These are phyloP conservation scores for Cliona cf. orientalis DNA, from an alignment of 37 sponge, comb jelly and placozoan genomes.

Conservation along the genomic window DNA sequence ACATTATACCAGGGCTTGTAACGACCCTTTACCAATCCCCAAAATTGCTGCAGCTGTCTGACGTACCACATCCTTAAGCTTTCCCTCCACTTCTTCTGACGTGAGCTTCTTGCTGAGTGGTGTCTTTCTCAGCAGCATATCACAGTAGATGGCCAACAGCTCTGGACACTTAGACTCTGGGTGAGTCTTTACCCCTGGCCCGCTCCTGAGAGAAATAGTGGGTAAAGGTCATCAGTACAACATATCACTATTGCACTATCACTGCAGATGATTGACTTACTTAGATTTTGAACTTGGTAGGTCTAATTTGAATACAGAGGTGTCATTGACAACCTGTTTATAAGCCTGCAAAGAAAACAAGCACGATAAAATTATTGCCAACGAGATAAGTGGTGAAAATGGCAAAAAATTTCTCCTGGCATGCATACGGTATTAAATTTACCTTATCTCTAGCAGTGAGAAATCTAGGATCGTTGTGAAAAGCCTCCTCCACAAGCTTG, in stretches of 20 bases:
- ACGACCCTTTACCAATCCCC: no score
- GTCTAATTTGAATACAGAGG: constrained; percentile 80
- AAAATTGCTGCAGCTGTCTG: background rate
- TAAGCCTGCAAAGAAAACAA: constrained; percentile 64
- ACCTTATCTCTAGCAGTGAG: constrained; percentile 91
- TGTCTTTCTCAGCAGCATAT: constrained; percentile 88
- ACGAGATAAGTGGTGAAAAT: background rate
- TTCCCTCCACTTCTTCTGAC: constrained; percentile 86
- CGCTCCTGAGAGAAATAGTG: constrained; percentile 4
- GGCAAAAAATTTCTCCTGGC: background rate
- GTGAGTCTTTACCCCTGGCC: constrained; percentile 41
- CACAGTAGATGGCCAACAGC: constrained; percentile 93
- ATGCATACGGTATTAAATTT: background rate
- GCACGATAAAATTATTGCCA: no score
- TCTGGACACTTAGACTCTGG: constrained; percentile 97
- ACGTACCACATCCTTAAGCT: constrained; percentile 85
- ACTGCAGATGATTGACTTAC: constrained; percentile 4
- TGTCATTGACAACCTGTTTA: constrained; percentile 86
- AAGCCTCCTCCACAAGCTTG: constrained; percentile 76
- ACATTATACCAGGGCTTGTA: background rate
- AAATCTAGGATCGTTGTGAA: constrained; percentile 79
- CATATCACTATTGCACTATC: no score
- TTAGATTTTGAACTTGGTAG: constrained; percentile 61
- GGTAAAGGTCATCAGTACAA: background rate
- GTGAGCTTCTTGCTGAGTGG: constrained; percentile 86